Conservation (phyloP, 2,888 invertebrate species). For the Drosophila heteroneura region DNA sequence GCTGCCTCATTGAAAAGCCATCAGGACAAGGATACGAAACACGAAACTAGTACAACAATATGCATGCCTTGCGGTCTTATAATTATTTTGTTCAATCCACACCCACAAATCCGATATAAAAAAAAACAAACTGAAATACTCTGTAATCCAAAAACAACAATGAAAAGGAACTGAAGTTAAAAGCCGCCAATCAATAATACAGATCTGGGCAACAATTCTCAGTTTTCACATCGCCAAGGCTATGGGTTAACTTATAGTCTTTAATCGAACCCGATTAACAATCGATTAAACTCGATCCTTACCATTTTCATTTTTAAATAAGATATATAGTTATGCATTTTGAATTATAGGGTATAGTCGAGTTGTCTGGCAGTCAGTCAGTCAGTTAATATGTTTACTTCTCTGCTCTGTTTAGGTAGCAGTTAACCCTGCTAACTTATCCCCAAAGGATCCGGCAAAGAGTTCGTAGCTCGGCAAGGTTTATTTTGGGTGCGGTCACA, state of each 20-base stretch:
- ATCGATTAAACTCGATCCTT: neutral
- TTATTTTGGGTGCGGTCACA: conserved; percentile 56
- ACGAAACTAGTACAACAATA: conserved; percentile 5
- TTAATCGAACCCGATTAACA: neutral
- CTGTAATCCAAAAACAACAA: neutral
- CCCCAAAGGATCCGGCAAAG: conserved; percentile 11
- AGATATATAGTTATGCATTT: neutral
- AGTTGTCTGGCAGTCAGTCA: conserved; percentile 34
- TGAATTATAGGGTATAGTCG: neutral
- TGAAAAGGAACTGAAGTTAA: neutral
- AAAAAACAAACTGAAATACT: neutral
- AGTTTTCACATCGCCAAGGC: neutral
- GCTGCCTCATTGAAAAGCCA: conserved; percentile 47
- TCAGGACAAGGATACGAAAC: conserved; percentile 17
- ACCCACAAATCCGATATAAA: conserved; percentile 29
- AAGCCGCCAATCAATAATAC: neutral
- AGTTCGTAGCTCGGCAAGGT: conserved; percentile 15
- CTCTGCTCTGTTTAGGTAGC: conserved; percentile 25
- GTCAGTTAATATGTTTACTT: conserved; percentile 30
- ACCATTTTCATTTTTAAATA: neutral
- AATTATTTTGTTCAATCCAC: conserved; percentile 10
- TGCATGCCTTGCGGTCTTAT: conserved; percentile 31
- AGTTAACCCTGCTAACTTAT: conserved; percentile 23
- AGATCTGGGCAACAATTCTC: neutral
- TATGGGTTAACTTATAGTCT: neutral